Conservation (phyloP, 2,113 vertebrate genomes). For the Cyphotilapia sp. region DNA sequence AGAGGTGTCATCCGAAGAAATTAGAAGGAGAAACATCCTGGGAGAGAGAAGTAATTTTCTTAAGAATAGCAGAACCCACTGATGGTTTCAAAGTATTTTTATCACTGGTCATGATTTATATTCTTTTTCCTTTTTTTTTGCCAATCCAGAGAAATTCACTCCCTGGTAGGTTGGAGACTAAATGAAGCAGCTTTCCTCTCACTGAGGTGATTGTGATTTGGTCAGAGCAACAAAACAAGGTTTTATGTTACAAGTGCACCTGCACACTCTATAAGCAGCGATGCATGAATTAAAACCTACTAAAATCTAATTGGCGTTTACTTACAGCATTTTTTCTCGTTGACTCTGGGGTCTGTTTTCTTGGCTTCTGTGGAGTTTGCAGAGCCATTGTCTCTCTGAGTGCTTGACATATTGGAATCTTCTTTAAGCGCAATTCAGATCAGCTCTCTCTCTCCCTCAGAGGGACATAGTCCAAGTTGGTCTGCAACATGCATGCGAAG, state of each 20-base stretch:
- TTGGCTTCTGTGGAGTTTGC: constrained; percentile 53
- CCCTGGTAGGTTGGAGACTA: not conserved
- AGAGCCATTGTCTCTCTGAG: constrained; percentile 25
- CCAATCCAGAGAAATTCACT: not conserved
- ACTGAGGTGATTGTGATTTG: not conserved
- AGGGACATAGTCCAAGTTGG: not conserved
- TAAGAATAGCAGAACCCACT: not conserved
- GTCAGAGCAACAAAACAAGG: not conserved
- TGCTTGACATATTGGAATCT: constrained; percentile 36
- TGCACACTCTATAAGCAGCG: not conserved
- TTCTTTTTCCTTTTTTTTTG: not conserved
- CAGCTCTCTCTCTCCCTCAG: not conserved
- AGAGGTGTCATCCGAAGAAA: not conserved
- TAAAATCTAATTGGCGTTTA: not conserved
- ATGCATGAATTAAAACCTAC: not conserved
- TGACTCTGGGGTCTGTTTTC: constrained; percentile 59
- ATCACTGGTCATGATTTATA: not conserved
- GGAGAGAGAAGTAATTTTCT: not conserved
- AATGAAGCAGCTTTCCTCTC: not conserved
- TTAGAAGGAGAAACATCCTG: not conserved
- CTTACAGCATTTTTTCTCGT: constrained; percentile 77
- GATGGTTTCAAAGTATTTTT: not conserved
- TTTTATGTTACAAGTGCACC: not conserved
- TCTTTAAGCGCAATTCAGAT: not conserved
- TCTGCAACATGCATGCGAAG: not conserved